Evolutionary conservation across 1,140 invertebrate species (phyloP), one percentile per base, ranked within the genome.

Genomic region (Charaxes varanes): DNA sequence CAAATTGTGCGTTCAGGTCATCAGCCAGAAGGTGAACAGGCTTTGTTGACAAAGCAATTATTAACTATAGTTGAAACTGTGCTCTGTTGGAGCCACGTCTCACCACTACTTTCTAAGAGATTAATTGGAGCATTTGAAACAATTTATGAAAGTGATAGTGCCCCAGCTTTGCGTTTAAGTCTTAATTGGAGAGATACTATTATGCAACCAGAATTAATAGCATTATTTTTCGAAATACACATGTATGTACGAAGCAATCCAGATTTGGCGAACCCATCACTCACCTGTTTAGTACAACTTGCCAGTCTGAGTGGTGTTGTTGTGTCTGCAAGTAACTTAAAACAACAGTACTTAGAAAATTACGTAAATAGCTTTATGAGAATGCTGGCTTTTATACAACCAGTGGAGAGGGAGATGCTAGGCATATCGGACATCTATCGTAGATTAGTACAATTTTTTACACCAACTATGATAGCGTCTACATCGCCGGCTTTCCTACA

Each of bases 141-240:
- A 18, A 86, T 91, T 21, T 89, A 89, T 59, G 89, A 92, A 77
- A 85, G 89, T 22, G 90, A 91, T 50, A 86, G 88, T 33, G 87
- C 87, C 34, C 89, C 90, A 19, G 83, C 89, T 4, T 72, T 94
- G 30, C 80, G 88, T 34, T 76, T 93, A 27, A 86, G 79, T 33
- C 48, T 76, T 3, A 69, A 86, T 13, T 97, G 94, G 95, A 86
- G 86, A 51, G 90, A 94, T 42, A 87, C 93, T 4, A 90, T 97
- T 36, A 81, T 94, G 24, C 88, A 94, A 63, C 88, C 91, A 13
- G 85, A 87, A 41, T 80, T 96, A 5, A 68, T 94, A 32, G 86
- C 91, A 22, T 64, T 96, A 17, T 93, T 96, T 76, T 96, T 95
- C 68, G 90, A 93, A 81, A 84, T 95, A 32, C 93, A 95, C 73